Percentiles rank a stretch among this genome's conserved stretches.
phyloP scores from a whole-genome alignment of 2,113 vertebrate species.

The Eptatretus burgeri region DNA sequence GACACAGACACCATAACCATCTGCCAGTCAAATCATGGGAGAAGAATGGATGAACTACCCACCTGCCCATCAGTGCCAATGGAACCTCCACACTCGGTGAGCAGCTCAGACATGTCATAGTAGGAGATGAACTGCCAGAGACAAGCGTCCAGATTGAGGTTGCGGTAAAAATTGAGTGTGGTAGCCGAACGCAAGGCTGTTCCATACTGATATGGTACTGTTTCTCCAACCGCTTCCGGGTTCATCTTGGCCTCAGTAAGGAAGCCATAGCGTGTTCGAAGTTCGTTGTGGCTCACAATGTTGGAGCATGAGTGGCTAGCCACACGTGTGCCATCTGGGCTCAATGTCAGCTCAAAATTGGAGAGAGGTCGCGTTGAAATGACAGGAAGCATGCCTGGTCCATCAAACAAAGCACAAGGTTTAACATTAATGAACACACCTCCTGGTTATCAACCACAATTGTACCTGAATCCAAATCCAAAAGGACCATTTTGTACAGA shows the following conservation, averaged over 20 bases:
- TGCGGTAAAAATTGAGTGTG: constrained; percentile 56
- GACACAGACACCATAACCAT: too few species aligned
- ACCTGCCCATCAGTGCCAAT: constrained; percentile 62
- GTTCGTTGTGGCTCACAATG: constrained; percentile 43
- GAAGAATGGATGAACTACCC: constrained; percentile 6
- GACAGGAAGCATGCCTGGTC: constrained; percentile 53
- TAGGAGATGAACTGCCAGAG: constrained; percentile 68
- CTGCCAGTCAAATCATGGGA: too few species aligned
- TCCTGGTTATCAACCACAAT: too few species aligned
- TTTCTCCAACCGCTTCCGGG: constrained; percentile 28
- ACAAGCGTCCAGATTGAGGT: constrained; percentile 61
- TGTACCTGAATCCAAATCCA: too few species aligned
- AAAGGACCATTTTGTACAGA: too few species aligned
- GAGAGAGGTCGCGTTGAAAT: constrained; percentile 56
- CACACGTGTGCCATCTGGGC: constrained; percentile 47
- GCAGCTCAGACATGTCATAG: constrained; percentile 74
- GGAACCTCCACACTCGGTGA: constrained; percentile 53
- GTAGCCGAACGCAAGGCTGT: constrained; percentile 22
- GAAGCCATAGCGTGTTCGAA: constrained; percentile 51
- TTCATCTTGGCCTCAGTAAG: constrained; percentile 29
- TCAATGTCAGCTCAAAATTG: constrained; percentile 67
- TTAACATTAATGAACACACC: too few species aligned
- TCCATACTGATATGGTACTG: constrained; percentile 45
- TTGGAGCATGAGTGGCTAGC: constrained; percentile 81
- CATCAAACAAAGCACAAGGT: neutral